Conservation (phyloP, 1,140 invertebrate species). For the Epicauta chinensis region DNA sequence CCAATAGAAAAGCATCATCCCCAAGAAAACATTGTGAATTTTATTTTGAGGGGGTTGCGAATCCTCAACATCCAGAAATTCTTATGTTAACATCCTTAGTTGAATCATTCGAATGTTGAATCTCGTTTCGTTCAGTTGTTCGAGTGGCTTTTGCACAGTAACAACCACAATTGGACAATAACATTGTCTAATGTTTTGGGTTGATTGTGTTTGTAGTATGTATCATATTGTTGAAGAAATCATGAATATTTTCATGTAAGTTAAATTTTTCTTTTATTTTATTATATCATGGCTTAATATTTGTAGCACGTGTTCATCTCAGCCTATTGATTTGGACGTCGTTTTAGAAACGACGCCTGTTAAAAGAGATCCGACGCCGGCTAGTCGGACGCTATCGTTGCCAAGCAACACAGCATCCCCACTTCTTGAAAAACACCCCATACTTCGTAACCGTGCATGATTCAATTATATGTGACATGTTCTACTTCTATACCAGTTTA, state of each 20-base stretch:
- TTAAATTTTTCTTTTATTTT: too few species aligned
- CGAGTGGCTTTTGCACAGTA: too few species aligned
- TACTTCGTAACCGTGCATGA: conserved; percentile 22
- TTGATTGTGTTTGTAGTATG: too few species aligned
- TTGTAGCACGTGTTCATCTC: background rate
- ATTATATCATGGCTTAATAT: too few species aligned
- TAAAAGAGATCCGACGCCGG: conserved; percentile 24
- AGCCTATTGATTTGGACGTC: conserved; percentile 29
- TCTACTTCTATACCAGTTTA: conserved; percentile 35
- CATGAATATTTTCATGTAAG: too few species aligned
- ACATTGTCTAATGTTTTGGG: too few species aligned
- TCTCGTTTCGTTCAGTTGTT: background rate
- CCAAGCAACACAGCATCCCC: conserved; percentile 39
- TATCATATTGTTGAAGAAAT: too few species aligned
- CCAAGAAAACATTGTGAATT: too few species aligned
- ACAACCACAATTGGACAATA: too few species aligned
- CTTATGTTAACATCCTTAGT: conserved; percentile 20
- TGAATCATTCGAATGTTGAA: conserved; percentile 30
- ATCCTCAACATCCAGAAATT: conserved; percentile 15
- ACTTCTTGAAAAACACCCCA: conserved; percentile 22
- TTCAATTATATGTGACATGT: conserved; percentile 38
- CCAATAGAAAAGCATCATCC: conserved; percentile 27
- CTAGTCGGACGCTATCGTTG: conserved; percentile 34
- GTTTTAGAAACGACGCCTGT: conserved; percentile 20
- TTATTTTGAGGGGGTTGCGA: conserved; percentile 13